Percentiles rank a stretch among this genome's conserved stretches.
These are phyloP conservation scores for Protodeltote pygarga DNA, from an alignment of 2,888 invertebrate genomes.

Conservation along the genomic window DNA sequence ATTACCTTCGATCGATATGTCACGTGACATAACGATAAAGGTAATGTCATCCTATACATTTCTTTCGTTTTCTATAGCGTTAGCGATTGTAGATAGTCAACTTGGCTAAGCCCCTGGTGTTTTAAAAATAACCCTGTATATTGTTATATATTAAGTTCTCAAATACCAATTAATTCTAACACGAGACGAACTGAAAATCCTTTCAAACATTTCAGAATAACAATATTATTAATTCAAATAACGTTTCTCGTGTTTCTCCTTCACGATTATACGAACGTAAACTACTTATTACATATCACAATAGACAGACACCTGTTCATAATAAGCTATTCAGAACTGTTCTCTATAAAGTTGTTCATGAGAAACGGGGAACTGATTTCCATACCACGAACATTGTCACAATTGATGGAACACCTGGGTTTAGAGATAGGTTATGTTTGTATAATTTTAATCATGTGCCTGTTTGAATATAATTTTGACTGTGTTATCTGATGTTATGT, in stretches of 20 bases:
- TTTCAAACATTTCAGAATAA: not conserved
- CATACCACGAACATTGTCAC: conserved; percentile 23
- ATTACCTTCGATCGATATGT: no score
- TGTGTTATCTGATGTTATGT: not conserved
- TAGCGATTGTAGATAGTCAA: no score
- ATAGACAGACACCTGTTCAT: conserved; percentile 11
- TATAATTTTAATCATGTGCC: conserved; percentile 1
- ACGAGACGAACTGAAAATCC: no score
- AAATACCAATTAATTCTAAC: no score
- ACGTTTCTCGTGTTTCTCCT: not conserved
- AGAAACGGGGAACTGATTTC: conserved; percentile 14
- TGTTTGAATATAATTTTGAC: not conserved
- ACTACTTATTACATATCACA: conserved; percentile 2
- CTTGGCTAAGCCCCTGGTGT: no score
- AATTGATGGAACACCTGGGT: conserved; percentile 24
- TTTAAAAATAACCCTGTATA: no score
- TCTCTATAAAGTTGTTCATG: conserved; percentile 10
- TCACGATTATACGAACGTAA: not conserved
- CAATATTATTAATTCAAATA: not conserved
- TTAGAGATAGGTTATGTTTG: conserved; percentile 11
- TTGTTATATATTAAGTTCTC: no score
- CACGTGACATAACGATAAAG: no score
- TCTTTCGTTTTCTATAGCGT: no score
- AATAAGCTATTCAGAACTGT: conserved; percentile 21
- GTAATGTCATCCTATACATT: no score